Evolutionary conservation across 2,797 vertebrate genomes (phyloP).

Genomic region (Phalanger gymnotis): DNA sequence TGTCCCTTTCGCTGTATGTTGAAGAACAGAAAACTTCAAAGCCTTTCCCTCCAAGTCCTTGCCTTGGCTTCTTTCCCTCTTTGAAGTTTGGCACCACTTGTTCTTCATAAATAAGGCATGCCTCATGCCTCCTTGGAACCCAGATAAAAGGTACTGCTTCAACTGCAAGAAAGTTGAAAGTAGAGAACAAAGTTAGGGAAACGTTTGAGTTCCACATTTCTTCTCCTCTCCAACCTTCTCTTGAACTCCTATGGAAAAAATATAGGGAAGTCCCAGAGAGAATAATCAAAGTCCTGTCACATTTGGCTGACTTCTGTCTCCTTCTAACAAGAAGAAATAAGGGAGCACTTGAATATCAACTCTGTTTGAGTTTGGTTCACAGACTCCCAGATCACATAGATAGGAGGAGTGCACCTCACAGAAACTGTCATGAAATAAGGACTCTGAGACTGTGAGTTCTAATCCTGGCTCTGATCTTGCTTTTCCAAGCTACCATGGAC

Average conservation of each 20-base stretch:
- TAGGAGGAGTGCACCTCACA: not conserved
- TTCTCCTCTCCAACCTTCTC: not conserved
- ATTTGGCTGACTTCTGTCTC: slow-evolving; percentile 17
- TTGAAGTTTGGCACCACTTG: slow-evolving; percentile 76
- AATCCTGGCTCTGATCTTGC: not conserved
- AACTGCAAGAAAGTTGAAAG: not conserved
- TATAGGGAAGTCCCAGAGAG: slow-evolving; percentile 29
- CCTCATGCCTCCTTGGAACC: slow-evolving; percentile 36
- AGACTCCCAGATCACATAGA: not conserved
- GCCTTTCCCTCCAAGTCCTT: slow-evolving; percentile 33
- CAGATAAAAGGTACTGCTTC: slow-evolving; percentile 54
- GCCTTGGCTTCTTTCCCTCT: slow-evolving; percentile 42
- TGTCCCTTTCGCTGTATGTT: slow-evolving; percentile 25
- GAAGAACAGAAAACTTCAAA: slow-evolving; percentile 58
- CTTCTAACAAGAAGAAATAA: slow-evolving; percentile 47
- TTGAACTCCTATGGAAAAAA: slow-evolving; percentile 38
- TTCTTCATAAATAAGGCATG: slow-evolving; percentile 76
- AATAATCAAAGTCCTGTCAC: slow-evolving; percentile 50
- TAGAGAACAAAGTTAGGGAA: slow-evolving; percentile 7
- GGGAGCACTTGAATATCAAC: not conserved
- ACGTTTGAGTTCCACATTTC: not conserved
- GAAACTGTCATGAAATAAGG: not conserved
- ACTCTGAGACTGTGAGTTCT: not conserved
- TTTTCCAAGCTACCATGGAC: not conserved
- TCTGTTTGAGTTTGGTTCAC: not conserved